Conservation (phyloP, 2,113 vertebrate species). For the Carassius auratus region DNA sequence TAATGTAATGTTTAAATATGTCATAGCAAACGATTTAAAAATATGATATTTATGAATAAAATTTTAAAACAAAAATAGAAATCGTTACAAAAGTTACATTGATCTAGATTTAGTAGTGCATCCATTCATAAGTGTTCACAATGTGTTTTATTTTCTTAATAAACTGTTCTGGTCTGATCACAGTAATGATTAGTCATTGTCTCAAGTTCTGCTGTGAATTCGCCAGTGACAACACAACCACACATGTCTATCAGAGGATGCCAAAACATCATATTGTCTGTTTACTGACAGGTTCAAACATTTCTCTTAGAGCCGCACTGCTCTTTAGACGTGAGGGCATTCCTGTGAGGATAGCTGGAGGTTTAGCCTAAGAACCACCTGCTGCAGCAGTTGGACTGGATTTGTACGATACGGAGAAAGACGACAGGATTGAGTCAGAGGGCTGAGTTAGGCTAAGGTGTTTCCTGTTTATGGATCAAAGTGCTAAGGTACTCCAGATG, state of each 20-base stretch:
- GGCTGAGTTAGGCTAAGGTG: conserved; percentile 36
- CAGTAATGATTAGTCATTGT: conserved; percentile 1
- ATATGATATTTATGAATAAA: not conserved
- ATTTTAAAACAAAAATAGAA: not conserved
- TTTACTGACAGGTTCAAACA: conserved; percentile 41
- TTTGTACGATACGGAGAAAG: conserved; percentile 38
- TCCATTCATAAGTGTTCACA: not conserved
- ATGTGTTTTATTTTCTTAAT: not conserved
- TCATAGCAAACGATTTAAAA: not conserved
- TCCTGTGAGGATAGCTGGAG: conserved; percentile 35
- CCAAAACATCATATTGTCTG: conserved; percentile 25
- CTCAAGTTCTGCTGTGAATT: not conserved
- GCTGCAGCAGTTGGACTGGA: conserved; percentile 51
- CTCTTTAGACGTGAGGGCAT: conserved; percentile 39
- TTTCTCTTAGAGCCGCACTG: not conserved
- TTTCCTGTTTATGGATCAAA: conserved; percentile 30
- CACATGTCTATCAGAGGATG: not conserved
- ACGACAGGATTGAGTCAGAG: conserved; percentile 36
- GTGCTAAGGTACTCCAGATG: conserved; percentile 28
- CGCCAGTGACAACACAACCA: not conserved
- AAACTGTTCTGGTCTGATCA: not conserved
- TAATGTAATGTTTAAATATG: too few species aligned
- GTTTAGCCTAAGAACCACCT: conserved; percentile 57
- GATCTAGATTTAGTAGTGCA: too few species aligned
- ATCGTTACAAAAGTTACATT: not conserved